Evolutionary conservation across 2,797 vertebrate species (phyloP).

Genomic region (Gambusia yucatana): DNA sequence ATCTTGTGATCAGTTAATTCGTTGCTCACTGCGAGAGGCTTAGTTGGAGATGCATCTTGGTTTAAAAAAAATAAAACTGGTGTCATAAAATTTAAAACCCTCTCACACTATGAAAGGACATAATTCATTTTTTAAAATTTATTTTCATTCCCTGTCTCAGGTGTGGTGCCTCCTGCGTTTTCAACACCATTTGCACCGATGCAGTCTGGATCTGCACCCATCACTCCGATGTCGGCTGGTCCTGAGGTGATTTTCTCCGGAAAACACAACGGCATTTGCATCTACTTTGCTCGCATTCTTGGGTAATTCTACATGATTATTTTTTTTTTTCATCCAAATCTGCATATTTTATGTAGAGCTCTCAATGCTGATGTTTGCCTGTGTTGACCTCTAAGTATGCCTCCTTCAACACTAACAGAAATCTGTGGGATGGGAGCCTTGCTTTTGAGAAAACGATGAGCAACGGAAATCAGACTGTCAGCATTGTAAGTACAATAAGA

Average conservation of each 20-base stretch:
- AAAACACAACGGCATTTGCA: slow-evolving; percentile 94
- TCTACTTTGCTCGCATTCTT: slow-evolving; percentile 95
- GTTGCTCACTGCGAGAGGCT: no score
- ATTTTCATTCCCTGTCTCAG: slow-evolving; percentile 57
- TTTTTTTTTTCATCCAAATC: slow-evolving; percentile 1
- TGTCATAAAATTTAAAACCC: neutral
- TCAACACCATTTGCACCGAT: slow-evolving; percentile 81
- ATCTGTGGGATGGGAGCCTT: slow-evolving; percentile 97
- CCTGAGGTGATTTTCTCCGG: slow-evolving; percentile 96
- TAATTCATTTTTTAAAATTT: neutral
- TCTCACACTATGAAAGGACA: neutral
- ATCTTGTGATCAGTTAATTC: no score
- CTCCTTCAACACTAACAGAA: slow-evolving; percentile 79
- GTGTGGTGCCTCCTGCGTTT: slow-evolving; percentile 76
- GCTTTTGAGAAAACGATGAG: slow-evolving; percentile 88
- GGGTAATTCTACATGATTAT: slow-evolving; percentile 81
- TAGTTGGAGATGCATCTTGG: neutral
- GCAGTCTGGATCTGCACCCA: slow-evolving; percentile 67
- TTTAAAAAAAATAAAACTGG: neutral
- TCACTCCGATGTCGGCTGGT: slow-evolving; percentile 85
- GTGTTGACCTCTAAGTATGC: neutral
- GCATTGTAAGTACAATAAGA: slow-evolving; percentile 83
- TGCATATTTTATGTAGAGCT: neutral
- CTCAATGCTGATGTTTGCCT: slow-evolving; percentile 1
- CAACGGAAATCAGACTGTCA: slow-evolving; percentile 87